These are phyloP conservation scores for Aphodius granarius DNA, from an alignment of 2,888 invertebrate species.

Conservation along the genomic window DNA sequence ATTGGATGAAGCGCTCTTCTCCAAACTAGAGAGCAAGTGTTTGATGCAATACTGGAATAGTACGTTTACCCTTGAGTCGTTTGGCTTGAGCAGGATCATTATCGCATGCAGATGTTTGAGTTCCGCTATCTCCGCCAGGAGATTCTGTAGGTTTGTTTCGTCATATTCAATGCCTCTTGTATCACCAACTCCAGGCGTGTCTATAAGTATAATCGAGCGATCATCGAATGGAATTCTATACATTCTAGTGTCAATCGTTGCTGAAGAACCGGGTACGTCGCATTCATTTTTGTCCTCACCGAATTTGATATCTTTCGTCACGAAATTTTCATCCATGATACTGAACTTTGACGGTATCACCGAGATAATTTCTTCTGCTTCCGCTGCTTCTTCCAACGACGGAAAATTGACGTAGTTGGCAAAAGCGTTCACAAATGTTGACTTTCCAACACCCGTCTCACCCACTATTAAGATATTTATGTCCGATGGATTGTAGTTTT, in stretches of 20 bases:
- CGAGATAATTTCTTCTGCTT: constrained; percentile 34
- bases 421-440: constrained; percentile 44
- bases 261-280: constrained; percentile 27
- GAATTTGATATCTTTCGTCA: constrained; percentile 31
- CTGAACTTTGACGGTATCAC: constrained; percentile 39
- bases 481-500: too few relatives aligned
- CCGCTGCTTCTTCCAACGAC: constrained; percentile 36
- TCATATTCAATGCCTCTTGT: constrained; percentile 34
- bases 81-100: constrained; percentile 43
- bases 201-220: constrained; percentile 40
- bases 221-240: constrained; percentile 55
- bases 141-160: constrained; percentile 32
- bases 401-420: constrained; percentile 41
- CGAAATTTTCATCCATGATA: constrained; percentile 37
- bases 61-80: constrained; percentile 41
- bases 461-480: constrained; percentile 45
- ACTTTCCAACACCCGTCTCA: constrained; percentile 45
- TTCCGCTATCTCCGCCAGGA: constrained; percentile 41
- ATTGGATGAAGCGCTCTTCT: constrained; percentile 30
- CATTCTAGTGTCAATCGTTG: constrained; percentile 60
- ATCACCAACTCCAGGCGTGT: constrained; percentile 47
- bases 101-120: constrained; percentile 44
- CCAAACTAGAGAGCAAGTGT: too few relatives aligned
- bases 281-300: constrained; percentile 35
- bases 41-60: too few relatives aligned